A percentile compares a stretch with the other conserved stretches of the same genome.
These are phyloP conservation scores for Dichetophora obliterata DNA, from an alignment of 2,888 invertebrate genomes.

Conservation along the genomic window DNA sequence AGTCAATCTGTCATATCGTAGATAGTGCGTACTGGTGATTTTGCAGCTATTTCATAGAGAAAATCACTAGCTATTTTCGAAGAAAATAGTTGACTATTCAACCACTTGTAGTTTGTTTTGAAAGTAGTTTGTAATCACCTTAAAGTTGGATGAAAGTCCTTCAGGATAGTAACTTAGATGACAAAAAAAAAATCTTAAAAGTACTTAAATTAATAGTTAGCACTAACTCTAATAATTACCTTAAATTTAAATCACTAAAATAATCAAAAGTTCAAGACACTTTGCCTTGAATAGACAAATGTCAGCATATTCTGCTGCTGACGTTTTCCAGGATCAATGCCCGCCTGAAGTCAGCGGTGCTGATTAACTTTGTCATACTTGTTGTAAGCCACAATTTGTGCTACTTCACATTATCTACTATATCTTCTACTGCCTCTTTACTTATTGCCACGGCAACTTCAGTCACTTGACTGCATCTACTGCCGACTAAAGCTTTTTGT, in stretches of 20 bases:
- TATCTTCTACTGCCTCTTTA: too few species aligned
- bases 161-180: too few species aligned
- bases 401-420: neutral
- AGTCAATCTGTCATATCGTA: too few species aligned
- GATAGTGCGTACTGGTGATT: too few species aligned
- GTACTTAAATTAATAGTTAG: too few species aligned
- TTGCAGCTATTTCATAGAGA: too few species aligned
- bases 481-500: neutral
- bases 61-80: too few species aligned
- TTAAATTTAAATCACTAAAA: neutral
- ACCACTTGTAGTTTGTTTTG: too few species aligned
- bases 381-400: constrained; percentile 12
- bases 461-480: neutral
- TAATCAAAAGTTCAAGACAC: neutral
- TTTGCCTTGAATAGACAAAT: neutral
- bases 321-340: constrained; percentile 3
- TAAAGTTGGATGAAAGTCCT: too few species aligned
- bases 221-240: neutral
- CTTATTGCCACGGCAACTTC: neutral
- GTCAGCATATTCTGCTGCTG: constrained; percentile 6
- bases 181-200: too few species aligned
- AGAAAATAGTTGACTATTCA: too few species aligned
- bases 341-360: neutral
- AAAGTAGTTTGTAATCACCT: too few species aligned
- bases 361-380: constrained; percentile 32